Percentiles rank a stretch among this genome's conserved stretches.
These are phyloP conservation scores for Drosophila ironensis DNA, from an alignment of 1,140 invertebrate species.

Conservation along the genomic window DNA sequence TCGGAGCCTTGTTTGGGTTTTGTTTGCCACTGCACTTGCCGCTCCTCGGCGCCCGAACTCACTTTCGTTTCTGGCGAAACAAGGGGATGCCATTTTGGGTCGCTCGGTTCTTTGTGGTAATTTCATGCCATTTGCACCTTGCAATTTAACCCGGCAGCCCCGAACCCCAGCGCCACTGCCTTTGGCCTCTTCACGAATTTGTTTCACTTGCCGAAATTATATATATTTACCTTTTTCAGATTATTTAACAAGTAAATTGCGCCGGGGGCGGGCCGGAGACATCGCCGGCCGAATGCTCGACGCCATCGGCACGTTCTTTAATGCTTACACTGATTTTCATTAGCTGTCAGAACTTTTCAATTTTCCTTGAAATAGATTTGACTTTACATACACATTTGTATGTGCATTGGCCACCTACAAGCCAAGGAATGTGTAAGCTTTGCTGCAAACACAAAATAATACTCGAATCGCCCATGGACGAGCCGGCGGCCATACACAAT, in stretches of 20 bases:
- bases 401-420: no score
- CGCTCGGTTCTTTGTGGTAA: constrained; percentile 54
- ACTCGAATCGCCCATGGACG: constrained; percentile 3
- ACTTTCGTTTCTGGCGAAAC: constrained; percentile 38
- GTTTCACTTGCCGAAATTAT: constrained; percentile 19
- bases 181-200: constrained; percentile 11
- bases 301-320: constrained; percentile 5
- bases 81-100: constrained; percentile 52
- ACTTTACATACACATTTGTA: not conserved
- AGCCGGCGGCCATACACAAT: constrained; percentile 26
- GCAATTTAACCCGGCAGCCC: constrained; percentile 31
- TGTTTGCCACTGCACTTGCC: not conserved
- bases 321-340: constrained; percentile 26
- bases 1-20: constrained; percentile 37
- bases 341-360: constrained; percentile 45
- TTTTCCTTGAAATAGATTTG: constrained; percentile 16
- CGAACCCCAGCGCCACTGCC: not conserved
- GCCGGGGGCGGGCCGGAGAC: not conserved
- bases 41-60: constrained; percentile 21
- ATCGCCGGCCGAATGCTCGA: not conserved
- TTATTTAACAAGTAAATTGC: constrained; percentile 29
- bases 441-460: not conserved
- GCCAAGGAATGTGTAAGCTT: not conserved
- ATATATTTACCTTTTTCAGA: constrained; percentile 30
- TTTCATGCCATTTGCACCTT: constrained; percentile 78